Base-by-base conservation (phyloP, 2,888 invertebrate species). In the Standfussiana lucernea region DNA sequence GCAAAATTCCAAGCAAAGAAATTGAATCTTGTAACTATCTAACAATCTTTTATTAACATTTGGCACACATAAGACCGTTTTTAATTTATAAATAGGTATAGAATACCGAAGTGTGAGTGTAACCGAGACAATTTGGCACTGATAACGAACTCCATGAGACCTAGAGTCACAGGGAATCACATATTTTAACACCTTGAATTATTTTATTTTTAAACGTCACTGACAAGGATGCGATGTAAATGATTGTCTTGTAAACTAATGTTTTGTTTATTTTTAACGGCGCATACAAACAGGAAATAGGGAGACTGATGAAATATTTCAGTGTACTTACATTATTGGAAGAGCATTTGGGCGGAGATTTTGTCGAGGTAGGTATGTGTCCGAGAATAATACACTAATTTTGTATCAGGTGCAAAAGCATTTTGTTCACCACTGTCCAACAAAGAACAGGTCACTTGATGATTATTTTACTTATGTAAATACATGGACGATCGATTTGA, bases 1-100 rank as follows among this genome's bases (percentile, higher is more conserved):
- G 72, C 59, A 13, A 73, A n/a, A 74, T 77, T 83, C 61, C 59
- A 69, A 59, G 62, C 62, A 67, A 77, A 79, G 74, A 76, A 74
- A 72, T 80, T 76, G 45, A 75, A 84, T 84, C 73, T 79, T 75
- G 65, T 84, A 42, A 15, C 72, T 32, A 70, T 79, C 73, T 72
- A 68, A 83, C 75, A 75, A 76, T 84, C 70, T 80, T 79, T 88
- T 86, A 82, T 80, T 69, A 79, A 77, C 68, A 83, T 87, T 87
- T 90, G 91, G 89, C 89, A 88, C 87, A 74, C 77, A 72, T 75
- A 71, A 28, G 59, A 78, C 75, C 50, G 83, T 77, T 82, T 84
- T 80, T 80, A 82, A 77, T 84, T 84, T 90, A 90, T 87, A 89
- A 90, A 90, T 90, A 90, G 88, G 71, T 76, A 70, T 67, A 77